These are phyloP conservation scores for Muscicapa adusta DNA, from an alignment of 2,113 vertebrate genomes.

Conservation along the genomic window DNA sequence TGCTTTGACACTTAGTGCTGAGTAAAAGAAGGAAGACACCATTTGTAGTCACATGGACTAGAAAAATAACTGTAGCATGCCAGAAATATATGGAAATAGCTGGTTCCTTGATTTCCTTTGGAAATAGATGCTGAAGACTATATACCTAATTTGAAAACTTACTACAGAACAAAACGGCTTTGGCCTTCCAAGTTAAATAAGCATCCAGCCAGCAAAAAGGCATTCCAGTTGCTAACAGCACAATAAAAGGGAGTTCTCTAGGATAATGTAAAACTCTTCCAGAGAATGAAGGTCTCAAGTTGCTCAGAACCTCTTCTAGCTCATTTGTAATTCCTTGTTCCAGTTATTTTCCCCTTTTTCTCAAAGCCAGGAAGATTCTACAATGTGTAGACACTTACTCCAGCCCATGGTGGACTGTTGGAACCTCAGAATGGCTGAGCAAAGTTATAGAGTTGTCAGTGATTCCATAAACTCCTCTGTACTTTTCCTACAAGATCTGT, in stretches of 20 bases:
- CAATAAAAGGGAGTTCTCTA: background rate
- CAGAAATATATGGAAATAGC: background rate
- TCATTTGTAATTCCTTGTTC: background rate
- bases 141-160: background rate
- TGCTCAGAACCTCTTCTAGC: background rate
- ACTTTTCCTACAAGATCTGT: background rate
- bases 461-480: background rate
- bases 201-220: background rate
- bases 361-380: background rate
- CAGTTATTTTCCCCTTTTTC: background rate
- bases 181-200: slow-evolving; percentile 19
- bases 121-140: background rate
- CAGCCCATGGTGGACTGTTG: background rate
- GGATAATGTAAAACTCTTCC: background rate
- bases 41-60: background rate
- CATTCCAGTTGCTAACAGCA: background rate
- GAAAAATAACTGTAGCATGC: background rate
- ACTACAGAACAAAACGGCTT: background rate
- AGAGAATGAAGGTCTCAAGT: background rate
- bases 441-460: background rate
- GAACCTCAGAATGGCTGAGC: background rate
- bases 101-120: background rate
- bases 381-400: background rate
- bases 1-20: background rate
- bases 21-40: background rate